phyloP scores from a whole-genome alignment of 2,113 vertebrate genomes.

The Polypterus senegalus region DNA sequence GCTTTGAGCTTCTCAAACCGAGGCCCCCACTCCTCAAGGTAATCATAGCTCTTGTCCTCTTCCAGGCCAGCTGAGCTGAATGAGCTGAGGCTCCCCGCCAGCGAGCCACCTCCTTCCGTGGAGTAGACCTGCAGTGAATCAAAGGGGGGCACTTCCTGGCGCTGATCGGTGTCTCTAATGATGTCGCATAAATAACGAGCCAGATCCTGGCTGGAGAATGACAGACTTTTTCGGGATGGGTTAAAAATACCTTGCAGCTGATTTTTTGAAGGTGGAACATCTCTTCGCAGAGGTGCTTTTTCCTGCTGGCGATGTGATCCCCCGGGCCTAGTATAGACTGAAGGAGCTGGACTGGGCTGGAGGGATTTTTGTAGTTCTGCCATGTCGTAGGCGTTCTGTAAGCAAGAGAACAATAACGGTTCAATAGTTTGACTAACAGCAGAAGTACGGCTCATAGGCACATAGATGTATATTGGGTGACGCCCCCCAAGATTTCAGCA shows the following conservation, averaged over 20 bases:
- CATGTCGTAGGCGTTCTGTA: conserved; percentile 71
- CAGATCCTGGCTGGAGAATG: conserved; percentile 48
- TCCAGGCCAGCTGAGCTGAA: conserved; percentile 51
- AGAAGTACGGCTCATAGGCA: neutral
- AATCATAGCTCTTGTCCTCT: conserved; percentile 37
- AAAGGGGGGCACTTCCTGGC: conserved; percentile 40
- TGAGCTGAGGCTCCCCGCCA: conserved; percentile 61
- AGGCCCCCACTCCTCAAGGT: conserved; percentile 63
- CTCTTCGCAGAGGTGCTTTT: conserved; percentile 36
- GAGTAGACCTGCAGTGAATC: conserved; percentile 65
- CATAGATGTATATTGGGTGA: neutral
- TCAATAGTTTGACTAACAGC: neutral
- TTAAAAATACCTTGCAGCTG: neutral
- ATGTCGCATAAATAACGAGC: conserved; percentile 53
- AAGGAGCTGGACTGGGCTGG: conserved; percentile 59
- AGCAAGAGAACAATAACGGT: conserved; percentile 12
- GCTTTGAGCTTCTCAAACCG: conserved; percentile 67
- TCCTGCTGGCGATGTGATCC: conserved; percentile 34
- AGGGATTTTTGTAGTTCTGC: conserved; percentile 74
- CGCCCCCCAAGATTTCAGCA: too few species aligned
- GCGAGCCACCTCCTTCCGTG: conserved; percentile 58
- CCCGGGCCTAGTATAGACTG: conserved; percentile 41
- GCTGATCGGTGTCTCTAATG: conserved; percentile 50
- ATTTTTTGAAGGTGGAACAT: conserved; percentile 49
- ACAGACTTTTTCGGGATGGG: conserved; percentile 36